Evolutionary conservation across 2,113 vertebrate genomes (phyloP), one percentile per base, ranked within the genome.

Genomic region (Halcyon malimbica): DNA sequence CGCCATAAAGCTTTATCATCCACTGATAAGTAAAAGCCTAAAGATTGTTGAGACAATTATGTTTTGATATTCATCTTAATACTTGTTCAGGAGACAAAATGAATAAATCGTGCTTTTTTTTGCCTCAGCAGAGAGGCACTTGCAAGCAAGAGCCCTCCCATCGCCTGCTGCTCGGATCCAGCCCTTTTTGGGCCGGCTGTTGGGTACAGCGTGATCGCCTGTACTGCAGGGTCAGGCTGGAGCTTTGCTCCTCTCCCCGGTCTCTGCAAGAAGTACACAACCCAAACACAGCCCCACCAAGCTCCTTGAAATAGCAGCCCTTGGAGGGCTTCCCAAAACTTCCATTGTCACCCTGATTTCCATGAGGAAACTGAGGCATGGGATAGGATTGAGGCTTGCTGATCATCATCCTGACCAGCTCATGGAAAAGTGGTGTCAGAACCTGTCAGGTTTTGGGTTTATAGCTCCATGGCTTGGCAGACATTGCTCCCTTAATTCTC

Each of bases 11-110:
- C 80, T 50, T 97, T 97, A 94, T 95, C 96, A 39, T 75, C 57
- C 33, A 73, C 97, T 96, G 97, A 97, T 98, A 97, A 97, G 96
- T 96, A 92, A 97, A 97, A 97, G 96, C 97, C 95, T 96, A 94
- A 94, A 95, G 93, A 97, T 98, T 91, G 95, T 86, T 95, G 96
- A 96, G 97, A 97, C 95, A 94, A 97, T 94, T 96, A 92, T 95
- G 94, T 95, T 97, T 96, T 65, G 94, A 98, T 96, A 97, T 98
- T 97, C 94, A 97, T 97, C 97, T 97, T 96, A 77, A 95, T 84
- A 82, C 93, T 94, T 85, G 91, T 93, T 96, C 84, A 17, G 24
- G 85, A 93, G 89, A 92, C 82, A 93, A 97, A 96, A 75, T 91
- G 83, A 81, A 82, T 89, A 60, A 84, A 93, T 87, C 1, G 3